Base-by-base conservation (phyloP, 2,113 vertebrate genomes). In the Passer montanus region DNA sequence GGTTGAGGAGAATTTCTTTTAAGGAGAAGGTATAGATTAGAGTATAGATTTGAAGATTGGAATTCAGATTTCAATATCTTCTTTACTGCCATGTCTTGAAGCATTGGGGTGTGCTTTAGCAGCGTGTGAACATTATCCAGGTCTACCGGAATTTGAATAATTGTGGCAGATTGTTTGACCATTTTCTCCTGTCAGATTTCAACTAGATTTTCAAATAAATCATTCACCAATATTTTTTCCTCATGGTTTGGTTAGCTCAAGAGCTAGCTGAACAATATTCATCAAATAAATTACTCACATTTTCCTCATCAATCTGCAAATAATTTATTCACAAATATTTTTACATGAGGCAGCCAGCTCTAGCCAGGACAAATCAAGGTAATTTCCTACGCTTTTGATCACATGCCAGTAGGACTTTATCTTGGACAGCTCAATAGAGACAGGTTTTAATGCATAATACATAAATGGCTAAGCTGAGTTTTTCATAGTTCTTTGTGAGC, bases 381-480 rank as follows among this genome's bases (percentile, higher is more conserved):
- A 97, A 94, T 95, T 93, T 94, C 93, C 68, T 73, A 72, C 69
- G 80, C 89, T 96, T 97, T 96, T 97, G 90, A 94, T 97, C 91
- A 96, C 95, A 97, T 56, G 91, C 89, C 91, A 94, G 88, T 69
- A 94, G 73, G 78, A 95, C 94, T 94, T 96, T 93, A 94, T 95
- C 96, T 94, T 94, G 91, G 93, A 97, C 93, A 97, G 93, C 87
- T 96, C 92, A 96, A 93, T 74, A 94, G 92, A 95, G 87, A 95
- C 94, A 94, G 77, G 81, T 96, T 96, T 95, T 96, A 94, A 96
- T 94, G 93, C 88, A 91, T 95, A 94, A 84, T 93, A 96, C 82
- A 95, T 96, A 95, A 92, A 90, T 89, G 95, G 87, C 84, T 84
- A 95, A 96, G 90, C 93, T 82, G 85, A 90, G 87, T 78, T 94